These are phyloP conservation scores for Clarias gariepinus DNA, from an alignment of 2,113 vertebrate species.

Conservation along the genomic window DNA sequence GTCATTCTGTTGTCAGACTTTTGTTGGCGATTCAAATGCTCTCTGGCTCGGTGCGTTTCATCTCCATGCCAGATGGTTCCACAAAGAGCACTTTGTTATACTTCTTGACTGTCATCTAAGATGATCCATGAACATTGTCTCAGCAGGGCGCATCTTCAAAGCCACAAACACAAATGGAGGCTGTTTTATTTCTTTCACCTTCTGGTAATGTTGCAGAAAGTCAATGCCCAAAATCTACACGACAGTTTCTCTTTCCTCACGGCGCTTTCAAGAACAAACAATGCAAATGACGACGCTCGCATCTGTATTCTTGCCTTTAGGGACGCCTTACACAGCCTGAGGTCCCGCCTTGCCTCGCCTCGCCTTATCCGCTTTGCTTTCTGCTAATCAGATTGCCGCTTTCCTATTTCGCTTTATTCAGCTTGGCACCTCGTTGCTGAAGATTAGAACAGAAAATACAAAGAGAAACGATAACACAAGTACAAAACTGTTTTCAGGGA, in stretches of 20 bases:
- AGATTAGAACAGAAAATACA: conserved; percentile 33
- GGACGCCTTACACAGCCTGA: conserved; percentile 47
- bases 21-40: conserved; percentile 59
- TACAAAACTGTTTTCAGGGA: not conserved
- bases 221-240: conserved; percentile 37
- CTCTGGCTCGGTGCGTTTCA: conserved; percentile 49
- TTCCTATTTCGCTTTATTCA: conserved; percentile 15
- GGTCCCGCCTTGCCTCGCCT: conserved; percentile 44
- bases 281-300: conserved; percentile 12
- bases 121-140: conserved; percentile 57
- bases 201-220: conserved; percentile 41
- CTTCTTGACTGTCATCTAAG: conserved; percentile 63
- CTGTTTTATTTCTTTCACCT: conserved; percentile 27
- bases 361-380: conserved; percentile 26
- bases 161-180: conserved; percentile 41
- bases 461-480: conserved; percentile 1
- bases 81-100: conserved; percentile 81
- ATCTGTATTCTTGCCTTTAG: conserved; percentile 47
- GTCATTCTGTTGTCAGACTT: conserved; percentile 45
- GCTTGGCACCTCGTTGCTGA: not conserved
- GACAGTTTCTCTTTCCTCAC: conserved; percentile 37
- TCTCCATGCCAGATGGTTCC: conserved; percentile 81
- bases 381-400: conserved; percentile 35
- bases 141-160: conserved; percentile 60
- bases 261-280: conserved; percentile 52